Conservation (phyloP, 1,140 invertebrate species). For the Pteromalus puparum region DNA sequence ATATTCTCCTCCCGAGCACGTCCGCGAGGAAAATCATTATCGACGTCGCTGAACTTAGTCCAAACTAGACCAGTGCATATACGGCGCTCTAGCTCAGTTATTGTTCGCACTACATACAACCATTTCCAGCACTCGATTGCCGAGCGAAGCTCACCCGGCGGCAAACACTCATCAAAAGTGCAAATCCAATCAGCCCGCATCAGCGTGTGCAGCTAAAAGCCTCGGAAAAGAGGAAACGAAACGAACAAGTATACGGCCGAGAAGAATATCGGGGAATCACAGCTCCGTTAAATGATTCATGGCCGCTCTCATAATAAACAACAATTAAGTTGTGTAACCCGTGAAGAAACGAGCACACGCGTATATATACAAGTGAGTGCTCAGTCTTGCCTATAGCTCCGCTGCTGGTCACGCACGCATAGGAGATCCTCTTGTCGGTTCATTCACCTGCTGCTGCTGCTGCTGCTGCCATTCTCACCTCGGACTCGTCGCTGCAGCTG, state of each 20-base stretch:
- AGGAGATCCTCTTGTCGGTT: slow-evolving; percentile 13
- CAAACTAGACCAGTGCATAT: neutral
- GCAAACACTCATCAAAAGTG: neutral
- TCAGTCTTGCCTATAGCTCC: neutral
- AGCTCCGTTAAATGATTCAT: slow-evolving; percentile 39
- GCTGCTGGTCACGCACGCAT: slow-evolving; percentile 33
- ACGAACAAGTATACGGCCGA: no score
- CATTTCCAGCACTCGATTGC: neutral
- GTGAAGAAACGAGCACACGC: slow-evolving; percentile 5
- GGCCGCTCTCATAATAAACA: slow-evolving; percentile 34
- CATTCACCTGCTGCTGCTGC: slow-evolving; percentile 46
- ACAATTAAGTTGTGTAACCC: slow-evolving; percentile 35
- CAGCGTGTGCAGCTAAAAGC: neutral
- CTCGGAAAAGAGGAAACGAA: neutral
- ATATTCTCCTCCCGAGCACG: neutral
- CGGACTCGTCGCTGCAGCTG: neutral
- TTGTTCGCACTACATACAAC: neutral
- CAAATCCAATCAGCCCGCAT: neutral
- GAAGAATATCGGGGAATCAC: neutral
- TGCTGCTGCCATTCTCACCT: neutral
- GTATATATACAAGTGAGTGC: neutral
- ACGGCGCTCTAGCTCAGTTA: neutral
- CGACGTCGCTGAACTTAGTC: neutral
- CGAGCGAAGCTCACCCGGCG: neutral
- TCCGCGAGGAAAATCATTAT: neutral